A percentile compares a stretch with the other conserved stretches of the same genome.
Conservation (phyloP, 1,140 invertebrate genomes). For the Delia radicum region DNA sequence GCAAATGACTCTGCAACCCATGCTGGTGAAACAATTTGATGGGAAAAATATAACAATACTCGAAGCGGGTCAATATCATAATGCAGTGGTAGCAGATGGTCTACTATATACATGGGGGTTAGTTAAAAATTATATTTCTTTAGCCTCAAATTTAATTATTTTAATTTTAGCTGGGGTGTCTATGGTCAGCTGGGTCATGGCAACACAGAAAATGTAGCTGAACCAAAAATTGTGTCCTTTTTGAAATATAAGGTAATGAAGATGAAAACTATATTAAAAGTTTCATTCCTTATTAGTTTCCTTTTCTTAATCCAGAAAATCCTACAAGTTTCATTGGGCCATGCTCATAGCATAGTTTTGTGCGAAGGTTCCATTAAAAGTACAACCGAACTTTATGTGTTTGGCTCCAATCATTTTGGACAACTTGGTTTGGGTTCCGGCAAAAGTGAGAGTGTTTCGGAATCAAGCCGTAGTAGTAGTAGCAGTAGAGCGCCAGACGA, state of each 20-base stretch:
- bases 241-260: conserved; percentile 56
- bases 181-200: conserved; percentile 82
- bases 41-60: conserved; percentile 66
- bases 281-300: neutral
- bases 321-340: conserved; percentile 67
- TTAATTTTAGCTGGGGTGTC: conserved; percentile 68
- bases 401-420: conserved; percentile 78
- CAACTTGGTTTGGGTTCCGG: conserved; percentile 70
- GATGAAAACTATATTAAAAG: neutral
- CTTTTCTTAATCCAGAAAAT: no score
- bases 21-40: conserved; percentile 65
- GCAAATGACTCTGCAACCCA: conserved; percentile 68
- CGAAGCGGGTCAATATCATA: conserved; percentile 79
- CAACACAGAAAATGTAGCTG: conserved; percentile 64
- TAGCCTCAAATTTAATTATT: neutral
- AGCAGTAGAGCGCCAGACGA: conserved; percentile 37
- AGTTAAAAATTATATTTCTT: conserved; percentile 3
- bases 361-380: conserved; percentile 35
- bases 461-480: neutral
- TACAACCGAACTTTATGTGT: conserved; percentile 67
- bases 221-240: conserved; percentile 63
- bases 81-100: conserved; percentile 70
- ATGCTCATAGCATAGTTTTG: conserved; percentile 73
- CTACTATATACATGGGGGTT: conserved; percentile 67
- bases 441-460: conserved; percentile 25